Conservation (phyloP, 2,888 invertebrate genomes). For the Dasypogon diadema region DNA sequence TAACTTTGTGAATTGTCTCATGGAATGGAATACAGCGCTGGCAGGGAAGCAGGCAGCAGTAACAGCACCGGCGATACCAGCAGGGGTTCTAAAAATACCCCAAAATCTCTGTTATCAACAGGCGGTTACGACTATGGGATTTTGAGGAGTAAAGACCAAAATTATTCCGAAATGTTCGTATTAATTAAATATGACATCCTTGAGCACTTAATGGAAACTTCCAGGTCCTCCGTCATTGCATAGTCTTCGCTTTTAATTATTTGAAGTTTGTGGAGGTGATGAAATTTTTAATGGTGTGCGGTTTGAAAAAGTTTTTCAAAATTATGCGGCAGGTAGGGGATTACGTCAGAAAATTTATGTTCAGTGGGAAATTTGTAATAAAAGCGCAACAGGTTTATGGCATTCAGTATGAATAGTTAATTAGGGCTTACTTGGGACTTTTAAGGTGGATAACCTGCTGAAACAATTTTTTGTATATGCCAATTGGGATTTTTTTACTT, state of each 20-base stretch:
- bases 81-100: neutral
- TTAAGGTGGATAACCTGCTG: no score
- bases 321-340: no score
- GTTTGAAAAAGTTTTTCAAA: neutral
- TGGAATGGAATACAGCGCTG: no score
- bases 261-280: neutral
- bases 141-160: neutral
- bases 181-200: constrained; percentile 35
- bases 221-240: neutral
- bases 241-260: neutral
- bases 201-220: neutral
- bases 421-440: no score
- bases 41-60: no score
- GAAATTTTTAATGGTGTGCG: constrained; percentile 16
- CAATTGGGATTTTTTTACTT: no score
- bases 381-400: no score
- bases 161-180: constrained; percentile 14
- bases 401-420: no score
- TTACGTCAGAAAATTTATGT: no score
- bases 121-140: constrained; percentile 1
- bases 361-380: no score
- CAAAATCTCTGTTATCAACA: neutral
- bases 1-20: constrained; percentile 17
- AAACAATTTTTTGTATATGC: no score
- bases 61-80: no score